phyloP scores from a whole-genome alignment of 2,888 invertebrate species.

The Mesorhabditis sp. region DNA sequence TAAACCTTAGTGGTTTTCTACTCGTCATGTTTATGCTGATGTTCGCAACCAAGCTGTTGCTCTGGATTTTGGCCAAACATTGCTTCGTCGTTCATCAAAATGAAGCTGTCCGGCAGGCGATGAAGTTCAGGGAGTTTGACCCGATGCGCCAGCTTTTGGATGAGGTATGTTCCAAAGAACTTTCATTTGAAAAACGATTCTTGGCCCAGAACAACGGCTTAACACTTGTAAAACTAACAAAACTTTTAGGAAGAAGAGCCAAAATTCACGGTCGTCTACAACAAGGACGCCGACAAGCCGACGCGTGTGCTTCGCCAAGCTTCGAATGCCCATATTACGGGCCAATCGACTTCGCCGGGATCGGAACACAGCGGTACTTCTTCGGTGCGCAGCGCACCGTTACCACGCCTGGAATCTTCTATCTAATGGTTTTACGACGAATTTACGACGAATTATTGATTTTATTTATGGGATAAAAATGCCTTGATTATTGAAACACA shows the following conservation, averaged over 20 bases:
- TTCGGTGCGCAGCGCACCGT: too few relatives aligned
- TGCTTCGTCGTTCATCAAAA: conserved; percentile 11
- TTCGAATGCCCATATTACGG: not conserved
- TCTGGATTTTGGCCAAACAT: conserved; percentile 15
- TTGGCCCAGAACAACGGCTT: too few relatives aligned
- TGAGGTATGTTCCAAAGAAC: too few relatives aligned
- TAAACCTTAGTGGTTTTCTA: conserved; percentile 30
- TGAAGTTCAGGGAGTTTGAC: not conserved
- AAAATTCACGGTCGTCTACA: not conserved
- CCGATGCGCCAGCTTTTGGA: not conserved
- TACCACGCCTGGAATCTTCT: too few relatives aligned
- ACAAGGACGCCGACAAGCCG: not conserved
- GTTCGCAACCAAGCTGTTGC: conserved; percentile 25
- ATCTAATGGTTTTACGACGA: too few relatives aligned
- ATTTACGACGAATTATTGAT: too few relatives aligned
- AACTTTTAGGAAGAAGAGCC: not conserved
- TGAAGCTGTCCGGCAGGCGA: conserved; percentile 17
- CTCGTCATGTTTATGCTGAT: conserved; percentile 24
- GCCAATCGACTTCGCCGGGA: not conserved
- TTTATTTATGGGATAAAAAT: too few relatives aligned
- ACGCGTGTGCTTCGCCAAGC: not conserved
- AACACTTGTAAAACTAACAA: too few relatives aligned
- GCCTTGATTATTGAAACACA: too few relatives aligned
- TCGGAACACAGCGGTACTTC: too few relatives aligned
- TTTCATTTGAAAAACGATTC: too few relatives aligned